Conservation (phyloP, 2,113 vertebrate species). For the Macheiramphus alcinus region DNA sequence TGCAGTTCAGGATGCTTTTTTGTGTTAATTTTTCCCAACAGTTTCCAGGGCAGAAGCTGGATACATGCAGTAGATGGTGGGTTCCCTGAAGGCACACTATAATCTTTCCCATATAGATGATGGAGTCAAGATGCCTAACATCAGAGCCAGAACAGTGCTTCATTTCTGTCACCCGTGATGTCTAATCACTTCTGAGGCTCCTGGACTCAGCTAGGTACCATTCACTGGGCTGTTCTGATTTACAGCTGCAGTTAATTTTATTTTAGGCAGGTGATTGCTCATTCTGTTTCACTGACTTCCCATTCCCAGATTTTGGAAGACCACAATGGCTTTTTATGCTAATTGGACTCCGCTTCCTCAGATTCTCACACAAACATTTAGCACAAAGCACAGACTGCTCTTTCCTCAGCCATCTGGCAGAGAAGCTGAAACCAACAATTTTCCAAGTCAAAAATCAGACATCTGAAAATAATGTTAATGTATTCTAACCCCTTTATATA, state of each 20-base stretch:
- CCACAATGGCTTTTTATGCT: slow-evolving; percentile 57
- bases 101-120: neutral
- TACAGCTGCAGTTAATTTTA: neutral
- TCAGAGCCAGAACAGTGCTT: neutral
- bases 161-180: neutral
- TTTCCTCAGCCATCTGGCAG: slow-evolving; percentile 74
- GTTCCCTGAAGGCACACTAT: neutral
- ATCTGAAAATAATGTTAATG: slow-evolving; percentile 55
- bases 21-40: neutral
- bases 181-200: neutral
- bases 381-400: slow-evolving; percentile 64
- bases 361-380: slow-evolving; percentile 65
- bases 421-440: slow-evolving; percentile 72
- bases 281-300: neutral
- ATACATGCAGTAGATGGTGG: fast-evolving
- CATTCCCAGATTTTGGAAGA: slow-evolving; percentile 19
- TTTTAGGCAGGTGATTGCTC: neutral
- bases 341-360: slow-evolving; percentile 63
- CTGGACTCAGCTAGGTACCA: neutral
- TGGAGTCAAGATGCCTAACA: neutral
- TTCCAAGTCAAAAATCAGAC: slow-evolving; percentile 68
- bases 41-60: neutral
- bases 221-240: neutral
- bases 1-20: neutral
- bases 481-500: slow-evolving; percentile 19